Conservation (phyloP, 2,797 vertebrate species). For the Orestias chungarensis region DNA sequence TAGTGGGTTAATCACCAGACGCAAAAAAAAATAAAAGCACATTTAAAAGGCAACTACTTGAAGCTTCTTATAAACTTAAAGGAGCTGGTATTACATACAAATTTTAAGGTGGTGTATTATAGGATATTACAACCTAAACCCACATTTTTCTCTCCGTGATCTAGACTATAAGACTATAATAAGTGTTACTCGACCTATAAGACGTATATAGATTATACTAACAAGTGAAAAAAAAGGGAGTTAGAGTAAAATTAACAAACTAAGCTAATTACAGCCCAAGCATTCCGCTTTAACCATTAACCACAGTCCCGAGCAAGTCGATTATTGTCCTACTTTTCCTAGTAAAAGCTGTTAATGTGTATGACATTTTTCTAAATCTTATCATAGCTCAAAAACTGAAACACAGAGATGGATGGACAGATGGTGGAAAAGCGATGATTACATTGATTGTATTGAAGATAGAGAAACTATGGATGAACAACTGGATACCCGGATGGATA, state of each 20-base stretch:
- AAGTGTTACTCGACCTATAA: not conserved
- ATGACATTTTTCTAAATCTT: no score
- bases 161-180: not conserved
- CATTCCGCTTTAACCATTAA: not conserved
- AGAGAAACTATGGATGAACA: not conserved
- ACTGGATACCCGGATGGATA: not conserved
- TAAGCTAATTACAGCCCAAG: not conserved
- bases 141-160: not conserved
- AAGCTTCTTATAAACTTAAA: not conserved
- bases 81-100: not conserved
- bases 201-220: not conserved
- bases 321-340: not conserved
- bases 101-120: not conserved
- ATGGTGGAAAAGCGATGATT: no score
- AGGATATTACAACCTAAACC: not conserved
- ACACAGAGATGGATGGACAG: not conserved
- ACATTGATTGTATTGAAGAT: not conserved
- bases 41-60: not conserved
- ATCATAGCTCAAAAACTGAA: not conserved
- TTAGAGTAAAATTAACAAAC: not conserved
- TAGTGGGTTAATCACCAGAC: not conserved
- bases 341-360: not conserved
- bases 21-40: not conserved
- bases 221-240: not conserved
- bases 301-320: not conserved